Evolutionary conservation across 2,888 invertebrate genomes (phyloP).

Genomic region (Agrotis puta): DNA sequence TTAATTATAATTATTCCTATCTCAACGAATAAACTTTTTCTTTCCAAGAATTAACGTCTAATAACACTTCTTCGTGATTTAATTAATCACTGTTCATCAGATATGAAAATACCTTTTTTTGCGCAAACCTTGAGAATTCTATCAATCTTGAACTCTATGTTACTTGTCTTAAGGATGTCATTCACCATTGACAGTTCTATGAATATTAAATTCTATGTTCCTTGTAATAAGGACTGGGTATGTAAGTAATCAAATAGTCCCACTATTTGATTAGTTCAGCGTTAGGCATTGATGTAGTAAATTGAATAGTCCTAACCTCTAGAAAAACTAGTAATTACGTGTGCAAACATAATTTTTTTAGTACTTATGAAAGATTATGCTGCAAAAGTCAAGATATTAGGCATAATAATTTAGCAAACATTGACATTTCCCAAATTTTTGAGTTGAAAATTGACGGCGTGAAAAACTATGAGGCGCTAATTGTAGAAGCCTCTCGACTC

Average conservation of each 20-base stretch:
- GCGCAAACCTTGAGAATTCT: not conserved
- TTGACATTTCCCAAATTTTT: not conserved
- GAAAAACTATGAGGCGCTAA: no score
- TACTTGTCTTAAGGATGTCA: slow-evolving; percentile 10
- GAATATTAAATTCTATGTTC: slow-evolving; percentile 21
- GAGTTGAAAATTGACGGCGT: not conserved
- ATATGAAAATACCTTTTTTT: slow-evolving; percentile 36
- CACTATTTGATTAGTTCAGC: slow-evolving; percentile 15
- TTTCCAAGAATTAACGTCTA: slow-evolving; percentile 27
- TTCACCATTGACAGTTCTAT: not conserved
- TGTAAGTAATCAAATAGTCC: no score
- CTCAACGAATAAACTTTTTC: slow-evolving; percentile 27
- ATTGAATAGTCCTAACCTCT: slow-evolving; percentile 44
- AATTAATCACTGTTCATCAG: slow-evolving; percentile 50
- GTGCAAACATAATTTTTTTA: slow-evolving; percentile 42
- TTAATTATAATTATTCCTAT: slow-evolving; percentile 22
- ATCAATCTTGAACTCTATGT: slow-evolving; percentile 26
- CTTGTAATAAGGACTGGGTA: slow-evolving; percentile 10
- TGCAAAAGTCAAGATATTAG: not conserved
- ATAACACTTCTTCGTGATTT: slow-evolving; percentile 57
- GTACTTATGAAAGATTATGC: slow-evolving; percentile 3
- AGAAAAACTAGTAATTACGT: slow-evolving; percentile 43
- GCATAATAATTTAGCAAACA: not conserved
- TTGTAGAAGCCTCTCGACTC: no score
- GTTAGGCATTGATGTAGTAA: slow-evolving; percentile 35